Base-by-base conservation (phyloP, 2,888 invertebrate species). In the Spicauda simplicius region DNA sequence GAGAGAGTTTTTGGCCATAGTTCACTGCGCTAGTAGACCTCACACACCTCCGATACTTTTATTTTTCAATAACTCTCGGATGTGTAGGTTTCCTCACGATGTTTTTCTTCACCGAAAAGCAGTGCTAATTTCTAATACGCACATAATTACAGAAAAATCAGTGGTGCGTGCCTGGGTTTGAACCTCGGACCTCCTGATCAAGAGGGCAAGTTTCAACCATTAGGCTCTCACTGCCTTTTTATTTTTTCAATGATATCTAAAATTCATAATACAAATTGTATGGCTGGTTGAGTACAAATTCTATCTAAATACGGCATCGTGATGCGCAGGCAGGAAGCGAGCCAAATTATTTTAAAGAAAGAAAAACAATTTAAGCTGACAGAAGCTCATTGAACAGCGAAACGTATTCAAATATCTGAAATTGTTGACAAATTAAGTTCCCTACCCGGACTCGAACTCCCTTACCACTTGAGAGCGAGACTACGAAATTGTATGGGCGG, bases 361-460 rank as follows among this genome's bases (percentile, higher is more conserved):
- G 87, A 86, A 88, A 85, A 88, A 90, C 89, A 91, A 90, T 91
- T 90, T 88, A 87, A 87, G 83, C 88, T 87, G 90, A 90, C 91
- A 90, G 91, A 86, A 90, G 91, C 89, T 91, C 90, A 90, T 86
- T 89, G 91, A 90, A 84, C 90, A 88, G 86, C 85, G 87, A 88
- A 91, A 91, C 90, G 88, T 91, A 93, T 92, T 92, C 92, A 92
- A 91, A 93, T 93, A 92, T 92, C 89, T 90, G 88, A 92, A 92
- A 93, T 92, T 93, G 92, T 93, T 92, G 92, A 92, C 93, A 92
- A 92, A 93, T 92, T 91, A 93, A 92, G 89, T 90, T 90, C 92
- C 92, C 91, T 86, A 81, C 80, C 82, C 82, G 80, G 83, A 80
- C 80, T 83, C 80, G 85, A 85, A 88, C 90, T 87, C 92, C 91